Percentiles rank a stretch among this genome's conserved stretches.
These are phyloP conservation scores for Synanceia verrucosa DNA, from an alignment of 2,797 vertebrate genomes.

Conservation along the genomic window DNA sequence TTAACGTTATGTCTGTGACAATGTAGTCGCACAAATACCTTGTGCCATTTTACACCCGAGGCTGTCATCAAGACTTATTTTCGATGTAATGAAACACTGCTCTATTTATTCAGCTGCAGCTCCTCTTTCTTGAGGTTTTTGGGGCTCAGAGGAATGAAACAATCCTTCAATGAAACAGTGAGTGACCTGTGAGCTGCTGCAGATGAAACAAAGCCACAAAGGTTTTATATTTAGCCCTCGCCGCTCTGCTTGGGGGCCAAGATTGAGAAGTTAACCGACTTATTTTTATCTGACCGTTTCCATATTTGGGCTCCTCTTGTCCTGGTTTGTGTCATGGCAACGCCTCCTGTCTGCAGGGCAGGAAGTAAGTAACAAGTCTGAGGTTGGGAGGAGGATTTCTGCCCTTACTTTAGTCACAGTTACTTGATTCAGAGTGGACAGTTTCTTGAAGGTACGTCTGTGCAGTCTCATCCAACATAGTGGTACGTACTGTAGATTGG, in stretches of 20 bases:
- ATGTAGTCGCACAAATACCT: constrained; percentile 11
- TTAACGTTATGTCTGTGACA: background rate
- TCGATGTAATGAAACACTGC: constrained; percentile 51
- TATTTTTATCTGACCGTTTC: constrained; percentile 70
- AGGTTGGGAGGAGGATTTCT: constrained; percentile 2
- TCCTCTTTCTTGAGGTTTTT: constrained; percentile 42
- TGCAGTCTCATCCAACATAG: background rate
- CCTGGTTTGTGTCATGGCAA: constrained; percentile 37
- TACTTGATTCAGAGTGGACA: background rate
- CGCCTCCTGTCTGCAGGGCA: constrained; percentile 14
- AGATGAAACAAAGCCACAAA: constrained; percentile 50
- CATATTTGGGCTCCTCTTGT: constrained; percentile 63
- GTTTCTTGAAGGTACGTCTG: constrained; percentile 11
- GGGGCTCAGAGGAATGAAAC: constrained; percentile 16
- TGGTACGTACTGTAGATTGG: no score
- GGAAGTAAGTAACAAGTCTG: background rate
- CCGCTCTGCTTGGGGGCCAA: constrained; percentile 49
- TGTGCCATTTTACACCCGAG: constrained; percentile 40
- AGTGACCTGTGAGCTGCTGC: constrained; percentile 37
- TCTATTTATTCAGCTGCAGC: constrained; percentile 67
- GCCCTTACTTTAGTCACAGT: background rate
- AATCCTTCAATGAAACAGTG: constrained; percentile 12
- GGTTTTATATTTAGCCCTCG: constrained; percentile 68
- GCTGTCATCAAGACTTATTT: constrained; percentile 36
- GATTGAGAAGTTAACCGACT: constrained; percentile 41